Conservation (phyloP, 2,888 invertebrate species). For the Tetranychus truncatus region DNA sequence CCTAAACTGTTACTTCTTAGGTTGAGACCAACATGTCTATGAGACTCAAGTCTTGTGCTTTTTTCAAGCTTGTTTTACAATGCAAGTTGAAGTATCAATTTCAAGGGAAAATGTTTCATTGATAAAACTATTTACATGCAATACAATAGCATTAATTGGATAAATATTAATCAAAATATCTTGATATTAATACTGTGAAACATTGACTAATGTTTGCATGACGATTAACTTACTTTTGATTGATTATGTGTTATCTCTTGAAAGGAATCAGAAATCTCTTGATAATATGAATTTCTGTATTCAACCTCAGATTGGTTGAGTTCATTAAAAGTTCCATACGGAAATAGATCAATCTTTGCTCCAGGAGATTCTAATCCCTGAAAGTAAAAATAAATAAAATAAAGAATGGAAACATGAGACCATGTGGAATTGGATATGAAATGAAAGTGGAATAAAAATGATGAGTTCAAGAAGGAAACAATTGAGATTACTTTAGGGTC, state of each 20-base stretch:
- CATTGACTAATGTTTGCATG: too few species aligned
- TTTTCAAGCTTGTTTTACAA: neutral
- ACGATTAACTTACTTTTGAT: neutral
- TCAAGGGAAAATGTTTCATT: neutral
- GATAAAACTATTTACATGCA: too few species aligned
- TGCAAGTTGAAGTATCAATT: neutral
- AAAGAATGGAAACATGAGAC: neutral
- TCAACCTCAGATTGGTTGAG: neutral
- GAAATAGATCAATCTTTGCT: neutral
- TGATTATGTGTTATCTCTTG: neutral
- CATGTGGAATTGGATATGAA: too few species aligned
- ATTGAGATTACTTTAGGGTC: too few species aligned
- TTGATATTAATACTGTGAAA: too few species aligned
- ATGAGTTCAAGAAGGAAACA: neutral
- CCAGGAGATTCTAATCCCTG: slow-evolving; percentile 2
- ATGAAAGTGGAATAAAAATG: neutral
- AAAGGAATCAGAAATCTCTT: neutral
- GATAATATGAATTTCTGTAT: neutral
- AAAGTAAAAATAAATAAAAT: neutral
- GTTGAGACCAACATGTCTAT: too few species aligned
- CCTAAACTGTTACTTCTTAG: too few species aligned
- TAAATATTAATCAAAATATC: too few species aligned
- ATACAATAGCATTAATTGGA: too few species aligned
- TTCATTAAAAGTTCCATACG: neutral
- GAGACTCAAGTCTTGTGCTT: too few species aligned